Evolutionary conservation across 2,113 vertebrate species (phyloP), one percentile per base, ranked within the genome.

Genomic region (Gila orcuttii): DNA sequence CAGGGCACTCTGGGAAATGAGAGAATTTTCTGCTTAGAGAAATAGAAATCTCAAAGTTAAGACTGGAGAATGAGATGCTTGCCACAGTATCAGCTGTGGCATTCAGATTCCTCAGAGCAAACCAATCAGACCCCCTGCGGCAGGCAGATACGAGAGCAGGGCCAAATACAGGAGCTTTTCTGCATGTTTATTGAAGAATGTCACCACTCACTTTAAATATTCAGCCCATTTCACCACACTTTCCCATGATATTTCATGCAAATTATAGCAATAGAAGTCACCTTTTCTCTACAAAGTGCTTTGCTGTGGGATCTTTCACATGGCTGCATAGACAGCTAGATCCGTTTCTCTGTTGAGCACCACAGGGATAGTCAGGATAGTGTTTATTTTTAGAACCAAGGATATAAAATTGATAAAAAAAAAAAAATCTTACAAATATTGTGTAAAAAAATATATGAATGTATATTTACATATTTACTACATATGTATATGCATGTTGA

Each of bases 1-100:
- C 50, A 87, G 87, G 90, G 55, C 42, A 69, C 83, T 86, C n/a
- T 47, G 86, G 84, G 84, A 87, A 84, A 17, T 57, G 28, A 55
- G 25, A 25, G 59, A 36, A 62, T 75, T 84, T 59, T 86, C 50
- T 66, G 59, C 60, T 74, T 73, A 23, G 64, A 21, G 11, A 82
- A 82, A 79, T 69, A 68, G 9, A 82, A 50, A 82, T 82, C 64
- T 68, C 12, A 50, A 33, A 55, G 31, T 69, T 68, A 50, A 36
- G 17, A 42, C 42, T 7, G 45, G 80, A 82, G 45, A 69, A 68
- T 7, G 28, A 13, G 79, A 33, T 64, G 47, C 23, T 33, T 82
- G 28, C 45, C 33, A 68, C 47, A 55, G 28, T 69, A 69, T 82
- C 62, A 69, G 42, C 42, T 9, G 42, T 68, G 28, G 21, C 25